A percentile compares a stretch with the other conserved stretches of the same genome.
Evolutionary conservation across 2,797 vertebrate species (phyloP).

Genomic region (Gymnocypris eckloni): DNA sequence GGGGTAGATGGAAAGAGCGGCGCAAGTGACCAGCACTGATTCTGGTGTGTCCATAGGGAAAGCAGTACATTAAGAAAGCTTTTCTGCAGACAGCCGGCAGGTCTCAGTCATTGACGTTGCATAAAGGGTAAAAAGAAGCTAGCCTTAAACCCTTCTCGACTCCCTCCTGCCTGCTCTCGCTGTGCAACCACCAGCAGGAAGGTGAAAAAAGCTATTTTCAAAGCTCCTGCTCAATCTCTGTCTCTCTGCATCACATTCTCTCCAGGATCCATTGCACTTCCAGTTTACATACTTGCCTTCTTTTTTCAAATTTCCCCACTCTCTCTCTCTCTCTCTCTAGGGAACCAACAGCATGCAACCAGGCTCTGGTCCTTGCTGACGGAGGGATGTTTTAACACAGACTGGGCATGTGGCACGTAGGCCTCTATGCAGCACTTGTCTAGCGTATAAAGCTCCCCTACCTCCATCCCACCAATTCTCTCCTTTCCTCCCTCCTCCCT

Average conservation of each 20-base stretch:
- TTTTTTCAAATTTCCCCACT: background rate
- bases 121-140: conserved; percentile 23
- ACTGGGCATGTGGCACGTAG: conserved; percentile 8
- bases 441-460: conserved; percentile 24
- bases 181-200: conserved; percentile 16
- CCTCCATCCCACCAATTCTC: background rate
- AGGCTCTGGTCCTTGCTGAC: conserved; percentile 25
- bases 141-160: conserved; percentile 14
- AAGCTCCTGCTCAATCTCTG: conserved; percentile 1
- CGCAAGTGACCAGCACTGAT: conserved; percentile 32
- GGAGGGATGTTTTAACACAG: conserved; percentile 33
- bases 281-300: background rate
- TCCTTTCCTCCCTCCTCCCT: background rate
- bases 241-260: conserved; percentile 5
- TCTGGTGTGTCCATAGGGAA: conserved; percentile 25
- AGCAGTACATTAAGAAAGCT: conserved; percentile 41
- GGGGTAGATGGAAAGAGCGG: conserved; percentile 9
- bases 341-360: background rate
- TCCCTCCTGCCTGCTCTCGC: background rate
- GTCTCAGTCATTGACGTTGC: background rate
- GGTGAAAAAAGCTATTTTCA: conserved; percentile 15
- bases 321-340: background rate
- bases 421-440: conserved; percentile 24
- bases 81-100: background rate
- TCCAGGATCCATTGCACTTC: background rate